Evolutionary conservation across 2,113 vertebrate species (phyloP), one percentile per base, ranked within the genome.

Genomic region (Cathartes aura): DNA sequence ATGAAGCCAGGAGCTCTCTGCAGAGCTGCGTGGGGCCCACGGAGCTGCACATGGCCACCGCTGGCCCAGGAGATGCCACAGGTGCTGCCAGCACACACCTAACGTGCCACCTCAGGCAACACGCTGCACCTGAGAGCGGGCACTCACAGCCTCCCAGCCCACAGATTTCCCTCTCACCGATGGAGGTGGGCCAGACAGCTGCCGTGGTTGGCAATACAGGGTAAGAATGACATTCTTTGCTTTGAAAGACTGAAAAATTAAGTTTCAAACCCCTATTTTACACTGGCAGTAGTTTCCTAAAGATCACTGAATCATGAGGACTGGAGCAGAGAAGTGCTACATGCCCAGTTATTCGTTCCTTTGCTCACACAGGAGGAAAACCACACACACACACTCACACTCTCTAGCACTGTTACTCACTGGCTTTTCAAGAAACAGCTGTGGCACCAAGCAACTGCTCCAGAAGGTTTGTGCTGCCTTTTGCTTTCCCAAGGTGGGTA

Each of bases 41-140:
- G 0, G 19, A 45, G 70, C 84, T 58, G 48, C 53, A 12, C 7
- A 1, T 0, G 3, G n/a, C n/a, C 45, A 30, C 7, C 7, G 0
- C 11, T 3, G 34, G 22, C 63, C 36, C 58, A 5, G 22, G n/a
- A 64, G 88, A 4, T 4, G 8, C 38, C 22, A 2, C 16, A 13
- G 30, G 15, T 7, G 42, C 62, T 30, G 21, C 50, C 45, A 29
- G 36, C 40, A 20, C 10, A 59, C 21, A 1, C 43, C 8, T 8
- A 8, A 12, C 12, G 2, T 1, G 32, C 13, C 58, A 20, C 20
- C 13, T 15, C 5, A 9, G 42, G 59, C 34, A 60, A 32, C 32
- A 5, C 34, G 2, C 17, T 2, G 30, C 40, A 16, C 45, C 15
- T 2, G 3, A 12, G 43, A 16, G 50, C 0, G 0, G 48, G 43